phyloP scores from a whole-genome alignment of 2,113 vertebrate genomes.

The Prionailurus bengalensis region DNA sequence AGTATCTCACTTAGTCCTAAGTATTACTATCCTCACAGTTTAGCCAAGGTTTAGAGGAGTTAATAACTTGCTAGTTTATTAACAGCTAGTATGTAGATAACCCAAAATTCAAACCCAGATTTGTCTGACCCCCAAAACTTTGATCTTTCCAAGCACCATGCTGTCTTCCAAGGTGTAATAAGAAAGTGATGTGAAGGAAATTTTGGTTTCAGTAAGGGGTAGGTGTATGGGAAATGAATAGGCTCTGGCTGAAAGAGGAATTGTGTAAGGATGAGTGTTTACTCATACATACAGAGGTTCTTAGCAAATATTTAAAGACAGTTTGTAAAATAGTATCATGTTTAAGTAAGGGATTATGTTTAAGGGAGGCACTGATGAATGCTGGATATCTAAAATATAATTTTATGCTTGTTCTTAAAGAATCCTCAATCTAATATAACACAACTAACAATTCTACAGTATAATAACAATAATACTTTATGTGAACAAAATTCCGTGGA shows the following conservation, averaged over 20 bases:
- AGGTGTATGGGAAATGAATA: not conserved
- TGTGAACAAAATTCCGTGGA: slow-evolving; percentile 22
- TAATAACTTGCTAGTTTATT: not conserved
- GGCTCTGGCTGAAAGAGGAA: not conserved
- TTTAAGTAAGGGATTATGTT: slow-evolving; percentile 39
- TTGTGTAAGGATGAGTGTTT: not conserved
- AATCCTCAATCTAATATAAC: slow-evolving; percentile 27
- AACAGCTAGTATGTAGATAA: not conserved
- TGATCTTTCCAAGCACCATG: not conserved
- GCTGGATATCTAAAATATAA: slow-evolving; percentile 3
- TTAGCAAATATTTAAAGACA: not conserved
- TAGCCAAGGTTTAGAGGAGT: not conserved
- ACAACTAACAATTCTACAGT: not conserved
- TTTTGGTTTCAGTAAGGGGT: slow-evolving; percentile 11
- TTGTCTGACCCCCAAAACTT: not conserved
- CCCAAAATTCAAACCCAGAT: slow-evolving; percentile 51
- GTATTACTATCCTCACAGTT: not conserved
- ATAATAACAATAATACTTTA: slow-evolving; percentile 36
- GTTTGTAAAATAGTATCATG: not conserved
- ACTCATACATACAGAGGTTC: slow-evolving; percentile 3
- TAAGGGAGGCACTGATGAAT: slow-evolving; percentile 26
- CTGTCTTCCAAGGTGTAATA: slow-evolving; percentile 18
- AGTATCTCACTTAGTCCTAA: slow-evolving; percentile 22
- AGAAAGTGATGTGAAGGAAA: slow-evolving; percentile 39
- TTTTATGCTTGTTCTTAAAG: slow-evolving; percentile 41